Base-by-base conservation (phyloP, 2,113 vertebrate species). In the Austrofundulus limnaeus region DNA sequence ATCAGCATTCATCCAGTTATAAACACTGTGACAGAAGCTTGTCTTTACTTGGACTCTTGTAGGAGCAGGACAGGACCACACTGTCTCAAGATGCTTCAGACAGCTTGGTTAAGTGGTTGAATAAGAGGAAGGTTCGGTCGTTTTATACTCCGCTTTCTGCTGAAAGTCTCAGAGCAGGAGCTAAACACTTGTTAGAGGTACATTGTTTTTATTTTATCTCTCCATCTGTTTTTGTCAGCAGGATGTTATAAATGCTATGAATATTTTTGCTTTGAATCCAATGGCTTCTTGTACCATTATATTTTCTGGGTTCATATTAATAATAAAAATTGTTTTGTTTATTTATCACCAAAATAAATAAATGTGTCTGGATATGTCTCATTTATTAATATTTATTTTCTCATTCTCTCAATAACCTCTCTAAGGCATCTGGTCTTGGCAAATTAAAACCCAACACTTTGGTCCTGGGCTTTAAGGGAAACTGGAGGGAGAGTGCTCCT, bases 371-470 rank as follows among this genome's bases (percentile, higher is more conserved):
- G 2, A 15, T 14, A 5, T 14, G 15, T 41, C 39, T 15, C 12
- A 13, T 41, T 41, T 41, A 14, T 41, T 41, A 5, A 15, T 14
- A 5, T 5, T 42, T 42, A 5, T n/a, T 14, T 23, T 55, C 16
- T 3, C 2, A 25, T n/a, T 25, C 10, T 14, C 11, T n/a, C n/a
- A n/a, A n/a, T n/a, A n/a, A n/a, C 7, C 2, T 20, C 4, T 39
- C 7, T 4, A 21, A 66, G 52, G 42, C 51, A 2, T 55, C 63
- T 15, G 51, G 91, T 70, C 79, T 94, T 23, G 91, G 91, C 2
- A 93, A 92, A 51, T 63, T 93, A 41, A 93, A 89, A 62, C 90
- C 93, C 31, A 94, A 92, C 80, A 91, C 87, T 0, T 56, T 94
- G 42, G 84, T 92, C 17, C 70, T 94, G 48, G 92, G 92, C 38